phyloP scores from a whole-genome alignment of 2,888 invertebrate species.

The Physocephala rufipes region DNA sequence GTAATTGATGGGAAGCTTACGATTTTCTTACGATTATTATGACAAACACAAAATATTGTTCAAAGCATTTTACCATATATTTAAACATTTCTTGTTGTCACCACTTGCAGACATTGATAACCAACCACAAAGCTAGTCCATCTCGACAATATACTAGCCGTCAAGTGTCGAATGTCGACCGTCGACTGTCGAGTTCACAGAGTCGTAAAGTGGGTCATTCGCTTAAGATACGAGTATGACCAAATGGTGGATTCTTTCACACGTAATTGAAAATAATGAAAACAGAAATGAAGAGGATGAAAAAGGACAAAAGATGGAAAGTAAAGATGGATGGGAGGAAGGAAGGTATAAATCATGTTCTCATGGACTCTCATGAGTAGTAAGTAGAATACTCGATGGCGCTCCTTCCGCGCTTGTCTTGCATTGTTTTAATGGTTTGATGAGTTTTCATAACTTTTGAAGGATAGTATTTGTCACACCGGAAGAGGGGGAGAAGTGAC shows the following conservation, averaged over 20 bases:
- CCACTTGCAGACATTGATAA: not conserved
- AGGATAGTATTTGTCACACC: no score
- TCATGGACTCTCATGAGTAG: no score
- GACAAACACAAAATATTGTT: not conserved
- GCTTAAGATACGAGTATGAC: conserved; percentile 4
- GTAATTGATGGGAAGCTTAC: conserved; percentile 25
- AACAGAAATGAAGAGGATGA: not conserved
- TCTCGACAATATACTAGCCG: not conserved
- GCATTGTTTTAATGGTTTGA: not conserved
- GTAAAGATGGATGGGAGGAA: not conserved
- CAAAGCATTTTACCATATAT: conserved; percentile 11
- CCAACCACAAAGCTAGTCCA: not conserved
- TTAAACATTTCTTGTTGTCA: not conserved
- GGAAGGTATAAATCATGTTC: not conserved
- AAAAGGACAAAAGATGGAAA: not conserved
- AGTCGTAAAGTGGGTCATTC: not conserved
- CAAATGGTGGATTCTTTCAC: not conserved
- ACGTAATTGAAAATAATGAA: not conserved
- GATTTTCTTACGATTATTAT: conserved; percentile 24
- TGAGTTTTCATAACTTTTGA: not conserved
- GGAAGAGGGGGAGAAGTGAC: no score
- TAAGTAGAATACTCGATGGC: no score
- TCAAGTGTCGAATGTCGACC: not conserved
- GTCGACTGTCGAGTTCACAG: not conserved
- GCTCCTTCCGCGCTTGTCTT: no score